Conservation (phyloP, 2,888 invertebrate genomes). For the Homarus gammarus region DNA sequence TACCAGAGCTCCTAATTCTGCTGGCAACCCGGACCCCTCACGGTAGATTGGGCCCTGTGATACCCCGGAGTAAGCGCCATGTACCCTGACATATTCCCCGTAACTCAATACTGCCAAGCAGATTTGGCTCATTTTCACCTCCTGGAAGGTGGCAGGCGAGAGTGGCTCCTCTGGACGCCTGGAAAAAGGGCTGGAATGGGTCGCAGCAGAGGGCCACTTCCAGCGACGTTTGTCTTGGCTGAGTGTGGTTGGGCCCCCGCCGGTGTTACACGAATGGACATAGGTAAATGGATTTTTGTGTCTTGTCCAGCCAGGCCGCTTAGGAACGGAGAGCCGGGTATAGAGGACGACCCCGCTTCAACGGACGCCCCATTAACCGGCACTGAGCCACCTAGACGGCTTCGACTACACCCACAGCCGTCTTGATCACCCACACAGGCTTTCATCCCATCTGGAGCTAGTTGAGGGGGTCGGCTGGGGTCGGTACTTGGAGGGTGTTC, state of each 20-base stretch:
- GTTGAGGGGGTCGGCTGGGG: neutral
- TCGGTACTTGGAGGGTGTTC: neutral
- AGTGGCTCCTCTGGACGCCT: slow-evolving; percentile 33
- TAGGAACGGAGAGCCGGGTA: slow-evolving; percentile 36
- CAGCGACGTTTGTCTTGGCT: slow-evolving; percentile 61
- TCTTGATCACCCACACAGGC: neutral
- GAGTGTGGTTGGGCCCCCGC: slow-evolving; percentile 53
- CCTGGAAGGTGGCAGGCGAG: slow-evolving; percentile 16
- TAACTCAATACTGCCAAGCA: slow-evolving; percentile 69
- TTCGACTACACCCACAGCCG: neutral
- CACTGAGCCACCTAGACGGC: neutral
- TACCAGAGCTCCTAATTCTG: slow-evolving; percentile 54
- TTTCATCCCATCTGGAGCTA: neutral
- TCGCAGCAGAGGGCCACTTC: slow-evolving; percentile 36
- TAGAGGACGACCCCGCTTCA: slow-evolving; percentile 25
- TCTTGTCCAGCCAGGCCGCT: slow-evolving; percentile 66
- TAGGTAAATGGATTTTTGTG: slow-evolving; percentile 69
- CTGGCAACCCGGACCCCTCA: slow-evolving; percentile 16
- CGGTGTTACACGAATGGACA: slow-evolving; percentile 68
- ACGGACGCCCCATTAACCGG: neutral
- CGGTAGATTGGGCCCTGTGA: slow-evolving; percentile 45
- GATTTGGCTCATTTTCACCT: slow-evolving; percentile 69
- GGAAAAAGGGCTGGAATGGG: slow-evolving; percentile 34
- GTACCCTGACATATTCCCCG: slow-evolving; percentile 37
- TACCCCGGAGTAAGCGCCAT: slow-evolving; percentile 35